Base-by-base conservation (phyloP, 2,888 invertebrate species). In the Clistopyga incitator region DNA sequence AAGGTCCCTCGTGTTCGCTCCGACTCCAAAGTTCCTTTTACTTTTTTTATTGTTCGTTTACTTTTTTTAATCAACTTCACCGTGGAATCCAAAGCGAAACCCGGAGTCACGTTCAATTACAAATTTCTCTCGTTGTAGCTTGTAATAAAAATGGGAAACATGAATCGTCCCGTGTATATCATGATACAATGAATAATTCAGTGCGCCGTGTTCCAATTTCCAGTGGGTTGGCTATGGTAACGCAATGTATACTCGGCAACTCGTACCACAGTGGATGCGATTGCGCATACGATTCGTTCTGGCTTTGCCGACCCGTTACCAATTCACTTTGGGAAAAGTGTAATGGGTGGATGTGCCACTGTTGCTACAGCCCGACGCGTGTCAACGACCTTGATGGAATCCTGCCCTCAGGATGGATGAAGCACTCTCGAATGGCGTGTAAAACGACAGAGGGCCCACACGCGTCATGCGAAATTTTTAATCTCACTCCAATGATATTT, bases 161-260 rank as follows among this genome's bases (percentile, higher is more conserved):
- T 64, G 38, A 71, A 38, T 54, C 34, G 59, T 34, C 34, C 56
- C 18, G 70, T 23, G 52, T 54, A 56, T 56, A 84, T 84, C 65
- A 59, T 25, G 61, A 77, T 71, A 68, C 72, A 67, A 84, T 84
- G 83, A 80, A 84, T 80, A 80, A 84, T 84, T 80, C 77, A 84
- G 61, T 64, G 13, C 80, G 34, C 61, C 78, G 75, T 78, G 70
- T 75, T 84, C 67, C 78, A 64, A 84, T 74, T 82, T 82, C 67
- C 61, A 47, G 20, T 20, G 50, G 29, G n/a, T 20, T 64, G 34
- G 6, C 15, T n/a, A 67, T 25, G 20, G 59, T 29, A n/a, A 6
- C 15, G 34, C 34, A 45, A 52, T 65, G 45, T 68, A 38, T 45
- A 77, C 77, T 45, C 56, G 56, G 61, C 42, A 75, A 68, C 42